Evolutionary conservation across 1,140 invertebrate species (phyloP), one percentile per base, ranked within the genome.

Genomic region (Hirudo medicinalis): DNA sequence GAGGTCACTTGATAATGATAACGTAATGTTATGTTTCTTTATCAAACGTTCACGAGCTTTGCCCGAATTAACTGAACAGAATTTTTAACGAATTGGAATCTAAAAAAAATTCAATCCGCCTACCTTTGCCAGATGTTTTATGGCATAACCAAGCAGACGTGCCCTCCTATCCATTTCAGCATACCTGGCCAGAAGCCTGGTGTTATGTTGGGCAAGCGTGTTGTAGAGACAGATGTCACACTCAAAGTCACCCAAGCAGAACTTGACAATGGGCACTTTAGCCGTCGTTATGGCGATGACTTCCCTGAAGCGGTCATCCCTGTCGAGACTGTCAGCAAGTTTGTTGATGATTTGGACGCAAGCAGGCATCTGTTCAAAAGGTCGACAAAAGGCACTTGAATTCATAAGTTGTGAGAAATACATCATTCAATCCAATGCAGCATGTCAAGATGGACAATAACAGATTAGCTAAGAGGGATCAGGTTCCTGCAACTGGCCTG

Each of bases 191-290:
- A 88, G 76, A 72, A 88, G 77, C 69, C 79, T 74, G 0, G 87
- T 87, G 78, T 88, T 88, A 49, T 84, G 79, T 74, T 84, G 78
- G 5, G 85, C 86, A 80, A 82, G 69, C 60, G 77, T 76, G 60
- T 88, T 87, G 75, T 87, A 87, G 15, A 87, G 76, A 78, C 85
- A 86, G 70, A 88, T 86, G 77, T 88, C 87, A 27, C 84, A 85
- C 74, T 87, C 86, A 32, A 87, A 73, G 36, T 78, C 76, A 40
- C 79, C 77, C n/a, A 76, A 72, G 22, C 76, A 72, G 77, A 87
- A 86, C 77, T 87, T 87, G 6, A 88, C 82, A 72, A 88, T 87
- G 15, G 87, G 87, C n/a, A 88, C 86, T 79, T 87, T 87, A 27
- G 87, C 87, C 55, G 85, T 85, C 5, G 84, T 80, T 36, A 87